phyloP scores from a whole-genome alignment of 2,797 vertebrate species.

The Dermochelys coriacea region DNA sequence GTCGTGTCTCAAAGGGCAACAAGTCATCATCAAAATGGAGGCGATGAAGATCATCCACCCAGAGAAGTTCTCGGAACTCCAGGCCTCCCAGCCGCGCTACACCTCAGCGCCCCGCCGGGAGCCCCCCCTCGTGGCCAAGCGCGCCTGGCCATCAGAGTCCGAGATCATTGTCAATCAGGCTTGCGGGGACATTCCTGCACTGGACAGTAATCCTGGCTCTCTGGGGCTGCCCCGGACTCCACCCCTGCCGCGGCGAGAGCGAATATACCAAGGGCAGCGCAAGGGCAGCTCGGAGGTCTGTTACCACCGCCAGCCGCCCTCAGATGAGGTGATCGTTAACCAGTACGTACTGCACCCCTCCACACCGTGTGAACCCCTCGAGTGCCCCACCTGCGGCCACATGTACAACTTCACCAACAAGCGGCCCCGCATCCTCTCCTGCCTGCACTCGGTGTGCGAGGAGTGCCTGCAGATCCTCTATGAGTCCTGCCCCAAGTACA shows the following conservation, averaged over 20 bases:
- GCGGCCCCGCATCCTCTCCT: slow-evolving; percentile 96
- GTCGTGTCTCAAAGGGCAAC: slow-evolving; percentile 98
- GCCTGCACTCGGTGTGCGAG: slow-evolving; percentile 98
- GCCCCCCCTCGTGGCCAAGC: slow-evolving; percentile 90
- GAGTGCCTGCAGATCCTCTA: slow-evolving; percentile 99
- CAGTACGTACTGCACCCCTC: slow-evolving; percentile 94
- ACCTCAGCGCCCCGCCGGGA: slow-evolving; percentile 85
- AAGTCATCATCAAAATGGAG: slow-evolving; percentile 98
- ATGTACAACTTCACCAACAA: slow-evolving; percentile 96
- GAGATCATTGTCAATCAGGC: slow-evolving; percentile 99
- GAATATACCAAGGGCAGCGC: slow-evolving; percentile 86
- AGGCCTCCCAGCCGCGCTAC: slow-evolving; percentile 89
- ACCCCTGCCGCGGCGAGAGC: slow-evolving; percentile 83
- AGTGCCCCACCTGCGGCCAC: slow-evolving; percentile 98
- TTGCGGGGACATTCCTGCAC: slow-evolving; percentile 89
- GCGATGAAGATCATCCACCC: slow-evolving; percentile 98
- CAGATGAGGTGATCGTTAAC: slow-evolving; percentile 96
- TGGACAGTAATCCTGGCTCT: slow-evolving; percentile 77
- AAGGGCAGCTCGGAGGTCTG: slow-evolving; percentile 93
- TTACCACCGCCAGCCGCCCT: slow-evolving; percentile 92
- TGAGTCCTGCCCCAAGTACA: slow-evolving; percentile 99
- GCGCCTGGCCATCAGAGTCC: slow-evolving; percentile 92
- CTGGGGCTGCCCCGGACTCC: slow-evolving; percentile 80
- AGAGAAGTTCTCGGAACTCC: slow-evolving; percentile 96
- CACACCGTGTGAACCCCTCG: slow-evolving; percentile 93